Base-by-base conservation (phyloP, 2,797 vertebrate genomes). In the Cichlasoma orientale region DNA sequence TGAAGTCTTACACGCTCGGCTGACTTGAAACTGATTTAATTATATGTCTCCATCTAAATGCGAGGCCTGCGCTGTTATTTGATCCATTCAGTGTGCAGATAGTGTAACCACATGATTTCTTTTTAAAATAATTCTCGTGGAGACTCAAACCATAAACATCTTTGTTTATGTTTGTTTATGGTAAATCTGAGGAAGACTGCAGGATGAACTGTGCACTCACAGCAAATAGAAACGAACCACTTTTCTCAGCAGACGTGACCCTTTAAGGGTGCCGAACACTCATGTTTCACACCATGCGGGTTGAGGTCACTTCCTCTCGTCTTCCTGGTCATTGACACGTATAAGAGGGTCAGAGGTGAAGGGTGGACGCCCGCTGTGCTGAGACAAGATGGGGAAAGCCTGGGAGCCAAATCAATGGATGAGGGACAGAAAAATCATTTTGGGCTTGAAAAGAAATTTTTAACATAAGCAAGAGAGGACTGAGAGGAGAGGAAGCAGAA, bases 301-400 rank as follows among this genome's bases (percentile, higher is more conserved):
- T 6, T 13, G 55, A 71, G 75, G 29, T 77, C 75, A 77, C 44
- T 77, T 77, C 66, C 75, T 71, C 33, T 53, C 21, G 21, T 29
- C 29, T 38, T 77, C 56, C 56, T 77, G 75, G 38, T 77, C 29
- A 31, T 41, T 33, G 54, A 36, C 63, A 44, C 41, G 3, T 50
- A 50, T 50, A 36, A 36, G 47, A 63, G 13, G 38, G 61, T 47
- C 63, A 50, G 27, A 57, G 31, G 55, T 58, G n/a, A 38, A 56
- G 69, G 69, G 33, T 56, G 55, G 23, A 58, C 1, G 75, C 13
- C 47, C 33, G 50, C 56, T 41, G 56, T 31, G 55, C 18, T 38
- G 69, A 4, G 21, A 9, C 21, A 1, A 27, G 53, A 0, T 13
- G 33, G 41, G 50, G 23, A 29, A 66, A 1, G 38, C 5, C 61